Evolutionary conservation across 2,113 vertebrate species (phyloP).

Genomic region (Micronisus gabar): DNA sequence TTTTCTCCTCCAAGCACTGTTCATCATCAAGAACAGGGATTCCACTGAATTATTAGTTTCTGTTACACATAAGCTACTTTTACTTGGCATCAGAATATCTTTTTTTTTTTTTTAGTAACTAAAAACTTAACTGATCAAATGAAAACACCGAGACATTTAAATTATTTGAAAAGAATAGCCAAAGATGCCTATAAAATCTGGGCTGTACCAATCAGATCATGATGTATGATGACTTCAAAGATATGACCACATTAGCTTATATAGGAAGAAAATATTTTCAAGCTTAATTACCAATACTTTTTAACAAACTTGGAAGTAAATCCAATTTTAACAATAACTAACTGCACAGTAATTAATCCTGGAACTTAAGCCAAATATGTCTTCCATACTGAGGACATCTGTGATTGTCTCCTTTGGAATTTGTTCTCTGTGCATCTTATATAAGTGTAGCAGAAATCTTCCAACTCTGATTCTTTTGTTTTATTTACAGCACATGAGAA

Average conservation of each 20-base stretch:
- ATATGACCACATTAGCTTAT: background rate
- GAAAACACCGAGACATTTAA: background rate
- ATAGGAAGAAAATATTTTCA: slow-evolving; percentile 31
- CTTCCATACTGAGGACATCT: slow-evolving; percentile 52
- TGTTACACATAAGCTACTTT: background rate
- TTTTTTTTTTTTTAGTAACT: background rate
- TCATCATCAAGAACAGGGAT: background rate
- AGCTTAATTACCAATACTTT: slow-evolving; percentile 33
- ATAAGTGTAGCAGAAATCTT: slow-evolving; percentile 15
- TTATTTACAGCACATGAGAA: slow-evolving; percentile 41
- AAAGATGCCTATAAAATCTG: background rate
- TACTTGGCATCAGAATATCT: background rate
- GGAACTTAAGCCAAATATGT: slow-evolving; percentile 41
- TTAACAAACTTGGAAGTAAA: slow-evolving; percentile 39
- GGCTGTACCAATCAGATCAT: background rate
- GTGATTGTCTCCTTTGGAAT: slow-evolving; percentile 44
- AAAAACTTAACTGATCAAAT: slow-evolving; percentile 18
- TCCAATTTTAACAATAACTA: slow-evolving; percentile 44
- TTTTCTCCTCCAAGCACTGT: background rate
- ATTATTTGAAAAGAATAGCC: background rate
- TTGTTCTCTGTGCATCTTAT: slow-evolving; percentile 23
- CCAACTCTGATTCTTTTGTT: slow-evolving; percentile 32
- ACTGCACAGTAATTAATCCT: slow-evolving; percentile 50
- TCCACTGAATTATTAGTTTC: background rate
- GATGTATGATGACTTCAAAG: background rate